Evolutionary conservation across 64 coral and sea anemone genomes (phyloP), one percentile per base, ranked within the genome.

Genomic region (Cladopsammia gracilis): DNA sequence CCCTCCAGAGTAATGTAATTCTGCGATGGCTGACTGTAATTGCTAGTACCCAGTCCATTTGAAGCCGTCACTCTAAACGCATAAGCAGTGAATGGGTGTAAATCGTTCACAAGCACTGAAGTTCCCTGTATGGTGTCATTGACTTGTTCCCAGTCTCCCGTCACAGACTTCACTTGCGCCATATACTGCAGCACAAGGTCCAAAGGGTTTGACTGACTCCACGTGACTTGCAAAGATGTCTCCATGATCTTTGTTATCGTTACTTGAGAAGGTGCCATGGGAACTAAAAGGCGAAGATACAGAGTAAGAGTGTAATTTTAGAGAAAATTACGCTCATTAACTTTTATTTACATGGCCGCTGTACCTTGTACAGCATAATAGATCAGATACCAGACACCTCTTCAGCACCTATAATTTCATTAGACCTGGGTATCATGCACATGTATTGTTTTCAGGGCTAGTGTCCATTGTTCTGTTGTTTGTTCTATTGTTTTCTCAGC

Each of bases 41-140:
- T 24, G 75, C 96, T 98, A 57, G 49, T 65, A 4, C 96, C 96
- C 59, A 98, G 76, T 48, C 96, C 96, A 88, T 98, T 98, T n/a
- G 54, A 77, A 23, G 83, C 88, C 59, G 48, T 94, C 23, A 94
- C 77, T 64, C 92, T 88, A 53, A 98, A 74, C 57, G 34, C 18
- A 62, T 98, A 98, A 11, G 14, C n/a, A 43, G 96, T 94, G 75
- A 86, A 94, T 1, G 96, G 71, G 58, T 19, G 10, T 24, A 98
- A 64, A 42, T 91, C 80, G 10, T 58, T 52, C 18, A 94, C 85
- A 15, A 50, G 56, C 25, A 88, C 90, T 24, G 66, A 76, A 19
- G 67, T 82, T 6, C 50, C 67, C 76, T 62, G 70, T 19, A 79
- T 86, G n/a, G 57, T 91, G 14, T 78, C 60, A 24, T 87, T 91